Base-by-base conservation (phyloP, 2,797 vertebrate genomes). In the Rhinophrynus dorsalis region DNA sequence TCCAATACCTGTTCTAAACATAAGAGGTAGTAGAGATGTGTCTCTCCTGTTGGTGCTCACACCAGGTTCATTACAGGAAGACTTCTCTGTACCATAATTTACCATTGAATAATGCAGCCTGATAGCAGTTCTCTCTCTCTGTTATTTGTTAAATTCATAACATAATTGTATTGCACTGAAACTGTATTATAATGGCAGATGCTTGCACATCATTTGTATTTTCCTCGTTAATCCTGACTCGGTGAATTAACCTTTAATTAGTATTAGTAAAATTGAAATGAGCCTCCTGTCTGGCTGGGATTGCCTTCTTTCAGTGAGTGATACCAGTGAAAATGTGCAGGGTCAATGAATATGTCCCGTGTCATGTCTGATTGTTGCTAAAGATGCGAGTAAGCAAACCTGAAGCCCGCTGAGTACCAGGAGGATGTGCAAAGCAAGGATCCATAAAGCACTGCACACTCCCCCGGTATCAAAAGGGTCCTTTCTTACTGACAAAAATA, bases 221-320 rank as follows among this genome's bases (percentile, higher is more conserved):
- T 94, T 91, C 90, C 93, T 95, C 88, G 89, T 96, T 97, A 95
- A 95, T 95, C 92, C 92, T 90, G 92, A 94, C 94, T 94, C 94
- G 91, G 84, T 88, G 92, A 96, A 98, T 98, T 98, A 97, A 96
- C 96, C 96, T 93, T 94, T 92, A 94, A 92, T 96, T 96, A 96
- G 86, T 84, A 85, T 88, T 84, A 90, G 92, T 92, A 90, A 93
- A 95, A 94, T 94, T 93, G 86, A 94, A 94, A 94, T 91, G 91
- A 93, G 90, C 80, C 85, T 91, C 86, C 86, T 88, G 85, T 86
- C 89, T 91, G 78, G 81, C 85, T 84, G 64, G 80, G 82, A 88
- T 86, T 87, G 77, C 79, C 86, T 87, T 72, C 64, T 85, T 84
- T 83, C 80, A 81, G 76, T 73, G 75, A 78, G 83, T 76, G 83